Evolutionary conservation across 2,113 vertebrate genomes (phyloP).

Genomic region (Ellobius talpinus): DNA sequence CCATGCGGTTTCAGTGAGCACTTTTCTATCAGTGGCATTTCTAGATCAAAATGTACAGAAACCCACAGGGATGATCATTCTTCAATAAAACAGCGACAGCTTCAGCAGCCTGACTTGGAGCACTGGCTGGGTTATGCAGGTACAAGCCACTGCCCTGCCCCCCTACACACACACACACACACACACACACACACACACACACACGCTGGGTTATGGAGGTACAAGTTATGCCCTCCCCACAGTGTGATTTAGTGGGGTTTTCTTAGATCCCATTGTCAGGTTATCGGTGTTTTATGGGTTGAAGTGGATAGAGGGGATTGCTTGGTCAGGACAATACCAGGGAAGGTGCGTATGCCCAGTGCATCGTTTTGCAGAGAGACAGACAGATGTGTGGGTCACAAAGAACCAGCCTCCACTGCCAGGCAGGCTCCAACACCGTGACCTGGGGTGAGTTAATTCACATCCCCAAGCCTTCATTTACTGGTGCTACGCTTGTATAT

Average conservation of each 20-base stretch:
- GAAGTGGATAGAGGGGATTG: not conserved
- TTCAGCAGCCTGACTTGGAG: not conserved
- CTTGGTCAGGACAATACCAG: not conserved
- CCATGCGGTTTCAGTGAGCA: not conserved
- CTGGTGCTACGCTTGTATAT: not conserved
- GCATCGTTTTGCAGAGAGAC: not conserved
- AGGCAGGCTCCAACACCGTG: not conserved
- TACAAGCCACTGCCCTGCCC: not conserved
- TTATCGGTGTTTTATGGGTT: not conserved
- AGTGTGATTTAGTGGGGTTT: not conserved
- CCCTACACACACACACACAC: too few relatives aligned
- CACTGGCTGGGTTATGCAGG: not conserved
- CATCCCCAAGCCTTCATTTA: not conserved
- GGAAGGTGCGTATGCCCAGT: rapidly evolving
- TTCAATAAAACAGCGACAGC: not conserved
- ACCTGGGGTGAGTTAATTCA: not conserved
- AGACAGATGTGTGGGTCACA: too few relatives aligned
- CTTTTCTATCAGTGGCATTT: not conserved
- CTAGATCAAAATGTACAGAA: not conserved
- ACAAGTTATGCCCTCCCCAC: rapidly evolving
- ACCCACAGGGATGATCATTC: not conserved
- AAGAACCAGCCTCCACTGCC: not conserved
- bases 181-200: not conserved
- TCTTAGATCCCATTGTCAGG: not conserved
- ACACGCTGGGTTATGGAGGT: not conserved